Evolutionary conservation across 2,113 vertebrate species (phyloP).

Genomic region (Axis porcinus): DNA sequence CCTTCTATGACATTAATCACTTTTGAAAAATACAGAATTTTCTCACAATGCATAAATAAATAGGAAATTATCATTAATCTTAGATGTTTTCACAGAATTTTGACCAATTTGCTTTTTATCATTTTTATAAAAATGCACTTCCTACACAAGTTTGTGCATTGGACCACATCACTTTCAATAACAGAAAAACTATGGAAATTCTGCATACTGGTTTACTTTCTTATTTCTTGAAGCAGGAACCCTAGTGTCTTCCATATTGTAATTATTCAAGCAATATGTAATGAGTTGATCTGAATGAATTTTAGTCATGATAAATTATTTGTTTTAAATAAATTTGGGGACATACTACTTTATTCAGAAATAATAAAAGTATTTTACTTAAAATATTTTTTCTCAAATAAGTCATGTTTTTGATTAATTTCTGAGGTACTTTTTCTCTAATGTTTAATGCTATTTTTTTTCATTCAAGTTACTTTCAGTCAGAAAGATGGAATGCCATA

Average conservation of each 20-base stretch:
- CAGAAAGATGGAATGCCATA: neutral
- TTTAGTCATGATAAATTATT: neutral
- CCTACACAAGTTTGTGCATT: neutral
- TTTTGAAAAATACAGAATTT: neutral
- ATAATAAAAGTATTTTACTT: neutral
- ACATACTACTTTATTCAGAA: neutral
- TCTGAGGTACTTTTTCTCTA: neutral
- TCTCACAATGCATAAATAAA: neutral
- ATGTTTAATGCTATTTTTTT: conserved; percentile 24
- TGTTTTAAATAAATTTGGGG: neutral
- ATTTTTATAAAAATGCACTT: neutral
- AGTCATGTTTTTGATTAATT: neutral
- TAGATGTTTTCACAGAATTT: neutral
- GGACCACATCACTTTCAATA: neutral
- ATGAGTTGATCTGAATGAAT: neutral
- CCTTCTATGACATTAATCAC: neutral
- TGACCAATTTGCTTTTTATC: neutral
- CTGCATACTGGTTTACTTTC: neutral
- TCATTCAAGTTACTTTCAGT: neutral
- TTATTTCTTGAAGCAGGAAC: neutral
- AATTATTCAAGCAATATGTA: neutral
- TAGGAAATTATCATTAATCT: neutral
- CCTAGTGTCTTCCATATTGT: neutral
- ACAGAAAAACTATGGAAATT: neutral
- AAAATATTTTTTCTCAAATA: conserved; percentile 18